A percentile compares a stretch with the other conserved stretches of the same genome.
Evolutionary conservation across 2,888 invertebrate genomes (phyloP).

Genomic region (Hydroisotoma schaefferi): DNA sequence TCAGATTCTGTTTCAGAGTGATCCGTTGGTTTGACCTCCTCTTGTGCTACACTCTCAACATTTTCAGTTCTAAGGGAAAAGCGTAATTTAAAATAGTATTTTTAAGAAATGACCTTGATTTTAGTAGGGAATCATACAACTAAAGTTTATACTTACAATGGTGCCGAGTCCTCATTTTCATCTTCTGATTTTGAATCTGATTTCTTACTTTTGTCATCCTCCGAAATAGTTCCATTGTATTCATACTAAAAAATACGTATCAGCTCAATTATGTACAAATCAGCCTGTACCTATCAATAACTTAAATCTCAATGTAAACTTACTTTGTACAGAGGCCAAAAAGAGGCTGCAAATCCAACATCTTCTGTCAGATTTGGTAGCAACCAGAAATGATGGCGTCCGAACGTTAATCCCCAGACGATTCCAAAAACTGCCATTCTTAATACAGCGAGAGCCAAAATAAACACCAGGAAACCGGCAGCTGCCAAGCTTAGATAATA

Average conservation of each 20-base stretch:
- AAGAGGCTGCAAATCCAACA: conserved; percentile 97
- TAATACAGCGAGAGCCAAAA: conserved; percentile 82
- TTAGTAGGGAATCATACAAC: neutral
- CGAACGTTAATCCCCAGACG: conserved; percentile 82
- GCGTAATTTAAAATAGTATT: too few species aligned
- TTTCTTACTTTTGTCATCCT: conserved; percentile 58
- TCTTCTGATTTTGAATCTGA: conserved; percentile 56
- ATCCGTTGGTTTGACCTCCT: conserved; percentile 49
- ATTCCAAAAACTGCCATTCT: conserved; percentile 86
- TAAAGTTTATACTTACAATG: neutral
- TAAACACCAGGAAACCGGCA: conserved; percentile 89
- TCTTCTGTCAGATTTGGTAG: conserved; percentile 99
- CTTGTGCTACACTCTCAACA: conserved; percentile 6
- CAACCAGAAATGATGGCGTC: conserved; percentile 93
- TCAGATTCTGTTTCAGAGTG: conserved; percentile 77
- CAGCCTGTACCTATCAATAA: neutral
- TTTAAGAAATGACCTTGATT: neutral
- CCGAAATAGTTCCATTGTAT: too few species aligned
- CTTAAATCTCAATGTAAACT: conserved; percentile 24
- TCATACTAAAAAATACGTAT: conserved; percentile 64
- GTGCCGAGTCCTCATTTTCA: conserved; percentile 50
- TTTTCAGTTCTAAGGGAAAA: neutral
- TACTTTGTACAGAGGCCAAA: conserved; percentile 93
- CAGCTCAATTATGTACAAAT: neutral
- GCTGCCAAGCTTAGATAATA: conserved; percentile 95